Evolutionary conservation across 37 sponge, comb jelly and placozoan species (phyloP).

Genomic region (Crambe crambe): DNA sequence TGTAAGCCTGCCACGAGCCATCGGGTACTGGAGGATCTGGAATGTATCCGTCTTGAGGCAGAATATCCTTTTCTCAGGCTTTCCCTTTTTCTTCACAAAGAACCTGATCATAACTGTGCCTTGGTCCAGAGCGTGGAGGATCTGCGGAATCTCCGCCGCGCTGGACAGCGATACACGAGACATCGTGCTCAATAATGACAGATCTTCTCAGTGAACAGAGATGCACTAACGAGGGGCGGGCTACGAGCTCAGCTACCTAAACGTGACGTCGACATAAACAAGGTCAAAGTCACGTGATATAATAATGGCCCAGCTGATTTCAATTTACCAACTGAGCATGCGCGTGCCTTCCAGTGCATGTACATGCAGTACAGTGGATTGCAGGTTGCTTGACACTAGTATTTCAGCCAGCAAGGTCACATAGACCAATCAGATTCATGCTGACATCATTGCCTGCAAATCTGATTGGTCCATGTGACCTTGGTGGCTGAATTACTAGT

Average conservation of each 20-base stretch:
- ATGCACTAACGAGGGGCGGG: background rate
- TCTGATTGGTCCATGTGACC: too few species aligned
- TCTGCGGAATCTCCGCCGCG: constrained; percentile 46
- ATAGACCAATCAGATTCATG: too few species aligned
- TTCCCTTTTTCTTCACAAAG: constrained; percentile 25
- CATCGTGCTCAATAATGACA: background rate
- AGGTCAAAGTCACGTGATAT: too few species aligned
- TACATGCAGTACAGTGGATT: too few species aligned
- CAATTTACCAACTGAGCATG: too few species aligned
- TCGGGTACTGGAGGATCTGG: constrained; percentile 75
- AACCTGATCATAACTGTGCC: constrained; percentile 79
- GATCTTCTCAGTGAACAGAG: too few species aligned
- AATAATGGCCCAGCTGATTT: too few species aligned
- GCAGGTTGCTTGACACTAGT: too few species aligned
- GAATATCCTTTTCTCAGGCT: constrained; percentile 68
- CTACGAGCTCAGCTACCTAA: background rate
- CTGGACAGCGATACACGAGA: constrained; percentile 11
- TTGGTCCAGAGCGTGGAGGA: constrained; percentile 62
- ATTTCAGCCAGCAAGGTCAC: too few species aligned
- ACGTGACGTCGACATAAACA: background rate
- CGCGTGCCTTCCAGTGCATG: too few species aligned
- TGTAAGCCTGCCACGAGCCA: constrained; percentile 19
- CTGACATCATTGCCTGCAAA: too few species aligned
- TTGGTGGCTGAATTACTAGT: too few species aligned
- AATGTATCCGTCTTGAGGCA: constrained; percentile 67